phyloP scores from a whole-genome alignment of 1,140 invertebrate species.

The Drosophila nigromelanica region DNA sequence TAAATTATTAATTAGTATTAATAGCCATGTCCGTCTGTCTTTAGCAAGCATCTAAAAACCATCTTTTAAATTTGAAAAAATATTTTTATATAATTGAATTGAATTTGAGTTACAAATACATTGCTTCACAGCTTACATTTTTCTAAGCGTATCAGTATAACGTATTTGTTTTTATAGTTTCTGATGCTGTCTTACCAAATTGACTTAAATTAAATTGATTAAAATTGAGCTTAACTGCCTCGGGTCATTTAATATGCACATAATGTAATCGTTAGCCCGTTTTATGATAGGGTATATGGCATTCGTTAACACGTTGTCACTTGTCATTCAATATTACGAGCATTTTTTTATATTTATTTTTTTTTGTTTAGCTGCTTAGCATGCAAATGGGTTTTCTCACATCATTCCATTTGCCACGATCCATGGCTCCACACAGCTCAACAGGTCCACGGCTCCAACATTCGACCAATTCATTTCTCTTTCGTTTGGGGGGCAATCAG shows the following conservation, averaged over 20 bases:
- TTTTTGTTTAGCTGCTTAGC: slow-evolving; percentile 13
- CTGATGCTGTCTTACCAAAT: not conserved
- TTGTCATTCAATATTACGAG: slow-evolving; percentile 27
- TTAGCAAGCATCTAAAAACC: too few relatives aligned
- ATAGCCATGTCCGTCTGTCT: too few relatives aligned
- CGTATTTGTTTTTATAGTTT: not conserved
- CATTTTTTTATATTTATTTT: slow-evolving; percentile 2
- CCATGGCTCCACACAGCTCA: not conserved
- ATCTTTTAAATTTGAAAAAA: too few relatives aligned
- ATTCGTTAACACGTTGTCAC: slow-evolving; percentile 16
- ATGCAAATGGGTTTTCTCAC: slow-evolving; percentile 60
- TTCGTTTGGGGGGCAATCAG: slow-evolving; percentile 48
- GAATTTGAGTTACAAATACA: too few relatives aligned
- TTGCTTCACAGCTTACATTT: too few relatives aligned
- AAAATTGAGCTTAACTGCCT: not conserved
- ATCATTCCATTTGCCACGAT: slow-evolving; percentile 13
- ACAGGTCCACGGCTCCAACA: not conserved
- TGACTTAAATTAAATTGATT: not conserved
- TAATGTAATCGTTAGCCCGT: slow-evolving; percentile 7
- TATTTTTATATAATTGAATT: too few relatives aligned
- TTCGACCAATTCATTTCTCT: slow-evolving; percentile 56
- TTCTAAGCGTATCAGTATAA: too few relatives aligned
- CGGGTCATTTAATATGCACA: slow-evolving; percentile 16
- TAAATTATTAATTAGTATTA: too few relatives aligned
- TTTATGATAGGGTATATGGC: slow-evolving; percentile 15